Conservation (phyloP, 2,113 vertebrate species). For the Festucalex cinctus region DNA sequence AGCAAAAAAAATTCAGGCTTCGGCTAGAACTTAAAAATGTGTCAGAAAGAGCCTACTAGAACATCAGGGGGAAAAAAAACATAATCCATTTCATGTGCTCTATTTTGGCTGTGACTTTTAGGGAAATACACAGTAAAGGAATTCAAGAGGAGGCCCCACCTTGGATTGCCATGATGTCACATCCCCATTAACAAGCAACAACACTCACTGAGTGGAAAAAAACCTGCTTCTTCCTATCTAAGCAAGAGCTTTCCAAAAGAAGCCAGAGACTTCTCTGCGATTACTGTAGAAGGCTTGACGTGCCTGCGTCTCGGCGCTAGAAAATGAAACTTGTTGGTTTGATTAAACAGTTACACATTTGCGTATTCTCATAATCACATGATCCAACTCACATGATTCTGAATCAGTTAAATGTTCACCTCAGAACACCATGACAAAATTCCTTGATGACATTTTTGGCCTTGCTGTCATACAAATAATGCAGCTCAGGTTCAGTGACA, state of each 20-base stretch:
- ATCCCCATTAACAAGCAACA: conserved; percentile 40
- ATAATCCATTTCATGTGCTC: not conserved
- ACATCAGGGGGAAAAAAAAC: too few relatives aligned
- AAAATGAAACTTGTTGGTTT: not conserved
- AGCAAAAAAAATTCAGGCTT: too few relatives aligned
- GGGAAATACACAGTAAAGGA: conserved; percentile 40
- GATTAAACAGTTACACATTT: not conserved
- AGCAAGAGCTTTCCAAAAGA: not conserved
- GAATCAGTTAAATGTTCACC: not conserved
- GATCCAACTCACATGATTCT: not conserved
- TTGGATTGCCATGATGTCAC: conserved; percentile 46
- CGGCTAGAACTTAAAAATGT: too few relatives aligned
- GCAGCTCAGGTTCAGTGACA: not conserved
- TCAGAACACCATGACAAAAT: not conserved
- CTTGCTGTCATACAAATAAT: not conserved
- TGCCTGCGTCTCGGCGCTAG: not conserved
- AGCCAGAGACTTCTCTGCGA: not conserved
- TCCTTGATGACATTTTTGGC: not conserved
- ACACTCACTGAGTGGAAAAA: conserved; percentile 50
- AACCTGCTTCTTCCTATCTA: conserved; percentile 30
- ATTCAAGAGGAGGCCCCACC: conserved; percentile 50
- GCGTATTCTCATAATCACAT: not conserved
- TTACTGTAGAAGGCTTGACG: not conserved
- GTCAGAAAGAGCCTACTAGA: too few relatives aligned
- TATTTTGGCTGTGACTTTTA: conserved; percentile 29